Evolutionary conservation across 2,888 invertebrate species (phyloP).

Genomic region (Caradrina clavipalpis): DNA sequence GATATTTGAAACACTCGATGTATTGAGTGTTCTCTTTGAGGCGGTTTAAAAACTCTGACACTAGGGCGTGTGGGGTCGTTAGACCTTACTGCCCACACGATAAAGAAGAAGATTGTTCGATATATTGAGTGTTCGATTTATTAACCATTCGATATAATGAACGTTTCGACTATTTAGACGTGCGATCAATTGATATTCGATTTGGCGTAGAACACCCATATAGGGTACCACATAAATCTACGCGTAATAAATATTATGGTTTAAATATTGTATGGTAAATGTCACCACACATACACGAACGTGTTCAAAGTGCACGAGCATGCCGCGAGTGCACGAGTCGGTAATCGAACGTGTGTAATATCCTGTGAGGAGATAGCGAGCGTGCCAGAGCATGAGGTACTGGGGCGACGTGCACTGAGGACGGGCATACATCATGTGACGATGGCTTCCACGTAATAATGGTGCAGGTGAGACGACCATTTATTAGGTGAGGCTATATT

Average conservation of each 20-base stretch:
- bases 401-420: constrained; percentile 11
- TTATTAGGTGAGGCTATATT: neutral
- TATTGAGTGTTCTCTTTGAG: too few relatives aligned
- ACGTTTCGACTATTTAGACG: too few relatives aligned
- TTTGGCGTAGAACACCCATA: too few relatives aligned
- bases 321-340: constrained; percentile 5
- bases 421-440: neutral
- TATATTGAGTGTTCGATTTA: too few relatives aligned
- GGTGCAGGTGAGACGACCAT: neutral
- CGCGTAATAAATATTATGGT: neutral
- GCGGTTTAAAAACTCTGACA: too few relatives aligned
- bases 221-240: too few relatives aligned
- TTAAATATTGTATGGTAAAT: neutral
- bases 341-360: constrained; percentile 50
- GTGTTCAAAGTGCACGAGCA: constrained; percentile 1
- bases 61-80: too few relatives aligned
- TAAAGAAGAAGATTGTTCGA: too few relatives aligned
- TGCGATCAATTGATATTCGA: too few relatives aligned
- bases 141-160: too few relatives aligned
- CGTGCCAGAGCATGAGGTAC: constrained; percentile 13
- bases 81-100: too few relatives aligned
- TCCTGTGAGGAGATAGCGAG: constrained; percentile 31
- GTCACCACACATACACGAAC: neutral
- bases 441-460: neutral
- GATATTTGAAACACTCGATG: too few relatives aligned